Conservation (phyloP, 2,888 invertebrate genomes). For the Ethmia dodecea region DNA sequence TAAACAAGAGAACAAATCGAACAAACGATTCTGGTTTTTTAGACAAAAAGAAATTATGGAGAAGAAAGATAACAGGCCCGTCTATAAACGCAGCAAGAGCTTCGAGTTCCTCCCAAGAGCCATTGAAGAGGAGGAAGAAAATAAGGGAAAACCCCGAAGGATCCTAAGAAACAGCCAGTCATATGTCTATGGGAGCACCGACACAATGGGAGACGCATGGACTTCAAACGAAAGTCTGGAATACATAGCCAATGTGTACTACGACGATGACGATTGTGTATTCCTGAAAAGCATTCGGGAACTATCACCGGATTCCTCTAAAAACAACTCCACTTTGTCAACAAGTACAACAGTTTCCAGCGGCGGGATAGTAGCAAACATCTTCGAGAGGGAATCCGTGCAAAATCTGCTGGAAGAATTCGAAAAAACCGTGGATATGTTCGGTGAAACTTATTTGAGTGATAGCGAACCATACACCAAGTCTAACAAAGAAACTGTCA, state of each 20-base stretch:
- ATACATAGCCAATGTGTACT: slow-evolving; percentile 54
- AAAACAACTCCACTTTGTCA: slow-evolving; percentile 48
- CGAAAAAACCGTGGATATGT: slow-evolving; percentile 60
- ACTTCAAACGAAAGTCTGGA: slow-evolving; percentile 58
- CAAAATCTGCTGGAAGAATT: slow-evolving; percentile 59
- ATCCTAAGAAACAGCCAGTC: slow-evolving; percentile 41
- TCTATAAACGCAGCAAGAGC: slow-evolving; percentile 63
- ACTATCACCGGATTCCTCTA: slow-evolving; percentile 42
- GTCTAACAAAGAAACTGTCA: slow-evolving; percentile 26
- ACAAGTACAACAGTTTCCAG: slow-evolving; percentile 54
- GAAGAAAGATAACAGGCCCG: slow-evolving; percentile 34
- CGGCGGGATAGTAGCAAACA: slow-evolving; percentile 45
- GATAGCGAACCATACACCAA: slow-evolving; percentile 66
- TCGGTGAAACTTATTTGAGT: slow-evolving; percentile 63
- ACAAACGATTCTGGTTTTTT: slow-evolving; percentile 65
- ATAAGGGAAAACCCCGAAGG: slow-evolving; percentile 21
- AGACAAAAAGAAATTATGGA: slow-evolving; percentile 51
- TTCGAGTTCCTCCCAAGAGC: slow-evolving; percentile 66
- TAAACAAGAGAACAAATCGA: slow-evolving; percentile 40
- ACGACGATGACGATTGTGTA: slow-evolving; percentile 52
- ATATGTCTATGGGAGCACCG: slow-evolving; percentile 48
- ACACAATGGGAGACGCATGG: slow-evolving; percentile 55
- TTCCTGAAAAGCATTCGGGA: slow-evolving; percentile 58
- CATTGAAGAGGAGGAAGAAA: slow-evolving; percentile 38
- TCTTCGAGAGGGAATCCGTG: slow-evolving; percentile 55